Base-by-base conservation (phyloP, 1,140 invertebrate species). In the Eulimnadia texana region DNA sequence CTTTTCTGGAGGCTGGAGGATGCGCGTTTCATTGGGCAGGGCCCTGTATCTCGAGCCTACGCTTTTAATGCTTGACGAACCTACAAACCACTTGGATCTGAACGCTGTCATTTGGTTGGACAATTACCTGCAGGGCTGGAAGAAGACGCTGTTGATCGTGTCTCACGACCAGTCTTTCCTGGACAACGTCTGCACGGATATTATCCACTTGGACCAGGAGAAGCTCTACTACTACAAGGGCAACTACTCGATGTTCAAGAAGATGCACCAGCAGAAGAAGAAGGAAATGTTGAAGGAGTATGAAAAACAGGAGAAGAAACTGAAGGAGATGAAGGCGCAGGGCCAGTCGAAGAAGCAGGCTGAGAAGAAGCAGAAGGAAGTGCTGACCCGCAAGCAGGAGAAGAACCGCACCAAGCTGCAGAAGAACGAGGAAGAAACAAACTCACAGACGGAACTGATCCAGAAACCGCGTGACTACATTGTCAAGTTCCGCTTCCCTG, bases 71-170 rank as follows among this genome's bases (percentile, higher is more conserved):
- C 82, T 99, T 28, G 96, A 99, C 76, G 96, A 99, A 82, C 96
- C 96, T 66, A 90, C 88, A 0, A 91, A 91, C 77, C 88, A 91
- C 72, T 82, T 91, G 67, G 94, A 98, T 82, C 77, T 98, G 20
- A 97, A 98, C 73, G 95, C 95, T 65, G 95, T 98, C 55, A 98
- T 98, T 78, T 99, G 96, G 96, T 77, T 99, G 11, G 95, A 99
- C 70, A 97, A 98, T 72, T 98, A 98, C 74, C 76, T 99, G 16
- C 93, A 98, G 79, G 82, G 80, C 1, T 99, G 95, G 95, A 97
- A 98, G 72, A 98, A 98, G 70, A 99, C 96, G 0, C 74, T 99
- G 1, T 71, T 99, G 2, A 89, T 99, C 61, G 95, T 99, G 11
- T 98, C 95, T 68, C 96, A 99, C 80, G 95, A 99, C 78, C 94